Base-by-base conservation (phyloP, 1,140 invertebrate species). In the Hyles euphorbiae region DNA sequence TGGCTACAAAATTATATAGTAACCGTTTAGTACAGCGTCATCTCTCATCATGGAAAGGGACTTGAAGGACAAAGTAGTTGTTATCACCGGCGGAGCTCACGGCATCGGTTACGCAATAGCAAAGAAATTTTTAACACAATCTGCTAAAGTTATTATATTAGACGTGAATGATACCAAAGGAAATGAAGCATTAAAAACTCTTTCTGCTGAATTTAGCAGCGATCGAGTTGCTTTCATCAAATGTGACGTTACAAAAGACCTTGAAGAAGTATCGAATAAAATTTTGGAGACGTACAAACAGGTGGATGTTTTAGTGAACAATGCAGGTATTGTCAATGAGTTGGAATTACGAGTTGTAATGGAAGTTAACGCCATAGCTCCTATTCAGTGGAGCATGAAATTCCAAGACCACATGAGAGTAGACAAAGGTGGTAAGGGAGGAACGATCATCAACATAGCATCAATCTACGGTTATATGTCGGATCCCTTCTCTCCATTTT, bases 231-330 rank as follows among this genome's bases (percentile, higher is more conserved):
- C 83, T 7, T 92, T 91, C 63, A 64, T 87, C 12, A 80, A 83
- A 46, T 91, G 90, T 55, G 88, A 91, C 50, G 81, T 91, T 3
- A 84, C 85, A 0, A 87, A 78, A 1, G 87, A 63, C 33, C 36
- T 79, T 44, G 73, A 81, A 32, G 74, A 76, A 72, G 70, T 78
- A 3, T 85, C 84, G 48, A 74, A 83, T 32, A 72, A 73, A 34
- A 72, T 87, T 3, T 68, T 85, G 3, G 67, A 78, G 6, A 59
- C 68, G 3, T 89, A 90, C 59, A 80, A 87, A 67, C 65, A 3
- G 1, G 81, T 93, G 22, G 92, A 94, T 63, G 90, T 94, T 49
- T 73, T 94, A 3, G 83, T 93, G 0, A 93, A 94, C 54, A 91
- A 92, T 53, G 92, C 92, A 45, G 91, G 91, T 43, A 90, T 92